Evolutionary conservation across 2,888 invertebrate species (phyloP).

Genomic region (Camptogramma bilineatum): DNA sequence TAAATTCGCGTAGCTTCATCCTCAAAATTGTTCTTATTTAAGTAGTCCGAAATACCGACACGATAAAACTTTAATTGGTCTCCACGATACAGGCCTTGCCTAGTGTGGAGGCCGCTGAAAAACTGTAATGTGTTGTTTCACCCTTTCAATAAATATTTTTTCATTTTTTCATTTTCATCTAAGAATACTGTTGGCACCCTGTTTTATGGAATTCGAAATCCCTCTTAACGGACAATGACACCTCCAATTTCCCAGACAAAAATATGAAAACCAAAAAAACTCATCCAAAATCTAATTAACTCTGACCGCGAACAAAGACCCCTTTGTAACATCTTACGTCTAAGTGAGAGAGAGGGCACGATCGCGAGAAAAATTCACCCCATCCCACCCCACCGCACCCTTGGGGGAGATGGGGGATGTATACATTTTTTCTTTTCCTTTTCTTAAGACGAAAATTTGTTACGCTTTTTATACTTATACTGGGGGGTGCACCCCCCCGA

Average conservation of each 20-base stretch:
- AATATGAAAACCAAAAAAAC: conserved; percentile 46
- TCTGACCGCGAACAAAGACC: conserved; percentile 71
- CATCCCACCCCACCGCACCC: conserved; percentile 49
- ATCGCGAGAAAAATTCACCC: conserved; percentile 77
- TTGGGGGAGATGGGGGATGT: conserved; percentile 70
- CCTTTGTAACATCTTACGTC: conserved; percentile 82
- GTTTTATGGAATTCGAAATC: not conserved
- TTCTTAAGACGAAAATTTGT: conserved; percentile 86
- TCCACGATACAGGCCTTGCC: too few species aligned
- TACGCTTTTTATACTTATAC: conserved; percentile 85
- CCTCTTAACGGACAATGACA: not conserved
- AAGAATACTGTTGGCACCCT: not conserved
- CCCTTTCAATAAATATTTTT: too few species aligned
- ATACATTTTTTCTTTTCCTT: conserved; percentile 85
- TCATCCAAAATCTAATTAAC: conserved; percentile 70
- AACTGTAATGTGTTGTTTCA: too few species aligned
- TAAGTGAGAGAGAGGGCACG: conserved; percentile 61
- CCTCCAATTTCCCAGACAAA: conserved; percentile 29
- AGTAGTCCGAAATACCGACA: too few species aligned
- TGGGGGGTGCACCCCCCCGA: conserved; percentile 67
- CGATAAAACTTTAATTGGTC: too few species aligned
- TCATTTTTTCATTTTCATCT: too few species aligned
- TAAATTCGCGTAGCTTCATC: too few species aligned
- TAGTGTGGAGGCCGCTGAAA: too few species aligned
- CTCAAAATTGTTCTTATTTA: too few species aligned